Conservation (phyloP, 1,140 invertebrate genomes). For the Danaus plexippus region DNA sequence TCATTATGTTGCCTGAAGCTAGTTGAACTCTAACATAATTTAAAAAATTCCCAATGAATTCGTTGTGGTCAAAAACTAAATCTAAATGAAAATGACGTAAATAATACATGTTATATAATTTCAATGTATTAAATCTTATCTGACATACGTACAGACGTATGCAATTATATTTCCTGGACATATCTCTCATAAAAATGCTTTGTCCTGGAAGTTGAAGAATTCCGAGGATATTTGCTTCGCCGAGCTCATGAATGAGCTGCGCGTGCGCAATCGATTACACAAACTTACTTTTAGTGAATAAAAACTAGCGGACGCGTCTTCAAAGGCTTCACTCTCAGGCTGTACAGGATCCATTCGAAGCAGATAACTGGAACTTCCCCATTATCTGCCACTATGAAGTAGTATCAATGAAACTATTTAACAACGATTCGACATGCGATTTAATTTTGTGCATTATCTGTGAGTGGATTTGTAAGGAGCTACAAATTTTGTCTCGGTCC, state of each 20-base stretch:
- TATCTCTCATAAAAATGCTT: no score
- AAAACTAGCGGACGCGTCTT: slow-evolving; percentile 28
- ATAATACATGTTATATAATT: not conserved
- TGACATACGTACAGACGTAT: not conserved
- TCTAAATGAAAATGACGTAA: no score
- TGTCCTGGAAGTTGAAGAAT: no score
- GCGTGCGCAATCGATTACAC: slow-evolving; percentile 37
- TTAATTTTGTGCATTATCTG: no score
- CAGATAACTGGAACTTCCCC: slow-evolving; percentile 51
- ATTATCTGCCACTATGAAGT: slow-evolving; percentile 31
- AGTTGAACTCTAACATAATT: no score
- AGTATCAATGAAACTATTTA: slow-evolving; percentile 18
- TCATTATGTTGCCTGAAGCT: no score
- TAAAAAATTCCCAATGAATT: no score
- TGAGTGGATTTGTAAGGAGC: no score
- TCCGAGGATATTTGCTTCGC: slow-evolving; percentile 29
- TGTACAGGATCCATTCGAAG: slow-evolving; percentile 19
- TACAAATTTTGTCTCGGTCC: no score
- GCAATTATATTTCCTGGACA: slow-evolving; percentile 11
- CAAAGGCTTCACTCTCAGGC: slow-evolving; percentile 34
- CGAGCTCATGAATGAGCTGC: slow-evolving; percentile 33
- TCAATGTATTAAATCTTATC: slow-evolving; percentile 1
- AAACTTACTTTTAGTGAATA: slow-evolving; percentile 21
- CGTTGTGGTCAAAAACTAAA: no score
- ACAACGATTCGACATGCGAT: no score